These are phyloP conservation scores for Tinamus major DNA, from an alignment of 2,797 vertebrate species.

Conservation along the genomic window DNA sequence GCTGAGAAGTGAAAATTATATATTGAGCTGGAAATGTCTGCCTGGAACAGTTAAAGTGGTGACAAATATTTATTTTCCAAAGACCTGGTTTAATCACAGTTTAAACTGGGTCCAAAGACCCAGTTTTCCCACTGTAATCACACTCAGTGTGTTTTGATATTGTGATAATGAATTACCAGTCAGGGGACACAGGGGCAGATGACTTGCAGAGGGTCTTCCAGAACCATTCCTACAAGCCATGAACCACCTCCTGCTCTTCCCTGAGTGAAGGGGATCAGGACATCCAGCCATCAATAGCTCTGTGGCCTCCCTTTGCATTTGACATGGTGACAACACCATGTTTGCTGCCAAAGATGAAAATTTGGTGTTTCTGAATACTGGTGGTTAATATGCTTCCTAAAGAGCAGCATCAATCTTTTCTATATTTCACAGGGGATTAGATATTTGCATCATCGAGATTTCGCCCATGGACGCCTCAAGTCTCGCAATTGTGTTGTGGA, in stretches of 20 bases:
- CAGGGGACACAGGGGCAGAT: background rate
- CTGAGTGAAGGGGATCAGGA: background rate
- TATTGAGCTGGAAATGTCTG: background rate
- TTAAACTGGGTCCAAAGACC: too few relatives aligned
- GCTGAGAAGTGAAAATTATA: background rate
- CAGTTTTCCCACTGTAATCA: background rate
- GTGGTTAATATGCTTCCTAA: background rate
- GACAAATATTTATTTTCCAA: background rate
- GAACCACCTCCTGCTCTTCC: background rate
- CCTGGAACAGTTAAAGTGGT: background rate
- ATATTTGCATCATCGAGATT: conserved; percentile 90
- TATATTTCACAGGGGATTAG: conserved; percentile 87
- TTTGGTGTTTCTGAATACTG: background rate
- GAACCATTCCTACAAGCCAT: background rate
- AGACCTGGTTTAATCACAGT: background rate
- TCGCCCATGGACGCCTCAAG: conserved; percentile 90
- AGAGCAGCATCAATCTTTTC: background rate
- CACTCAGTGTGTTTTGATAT: background rate
- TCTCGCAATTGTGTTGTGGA: conserved; percentile 94
- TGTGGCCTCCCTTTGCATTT: background rate
- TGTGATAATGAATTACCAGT: background rate
- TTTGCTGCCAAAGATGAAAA: background rate
- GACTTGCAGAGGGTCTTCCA: background rate
- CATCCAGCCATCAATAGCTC: background rate
- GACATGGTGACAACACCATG: background rate